Evolutionary conservation across 2,888 invertebrate species (phyloP), one percentile per base, ranked within the genome.

Genomic region (Gasteruption jaculator): DNA sequence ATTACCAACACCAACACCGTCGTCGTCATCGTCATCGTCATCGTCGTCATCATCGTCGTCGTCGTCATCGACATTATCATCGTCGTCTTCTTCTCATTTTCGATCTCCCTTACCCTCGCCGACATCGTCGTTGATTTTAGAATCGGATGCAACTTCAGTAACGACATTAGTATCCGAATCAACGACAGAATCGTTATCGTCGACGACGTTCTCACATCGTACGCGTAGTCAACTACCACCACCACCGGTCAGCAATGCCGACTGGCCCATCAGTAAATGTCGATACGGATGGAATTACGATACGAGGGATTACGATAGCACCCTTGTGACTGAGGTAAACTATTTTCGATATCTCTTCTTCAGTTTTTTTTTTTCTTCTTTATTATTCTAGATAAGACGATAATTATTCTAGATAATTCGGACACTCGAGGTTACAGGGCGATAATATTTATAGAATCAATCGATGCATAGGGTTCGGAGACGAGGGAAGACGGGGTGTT

Each of bases 311-410:
- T 84, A 82, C 57, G 74, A 75, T 51, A 75, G 75, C 38, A 83
- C 83, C 0, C 73, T 83, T 4, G 82, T 82, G 12, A 82, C 83
- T 41, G 77, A 83, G 71, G 83, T 83, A 66, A 71, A 67, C 61
- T 56, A 55, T 52, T 50, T 53, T 53, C 46, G 45, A 29, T 41
- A 41, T 48, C 40, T 36, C 24, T 35, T 11, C 29, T 30, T 38
- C 14, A 35, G 30, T 5, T 27, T 20, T 12, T n/a, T n/a, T n/a
- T n/a, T n/a, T n/a, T n/a, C n/a, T n/a, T n/a, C 16, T 18, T 19
- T 6, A 26, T 27, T 5, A 27, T 18, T n/a, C 7, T 12, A 8
- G 7, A n/a, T 4, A 21, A 34, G n/a, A n/a, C n/a, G n/a, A n/a
- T n/a, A n/a, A n/a, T n/a, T n/a, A n/a, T n/a, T n/a, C n/a, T n/a